Percentiles rank a stretch among this genome's conserved stretches.
phyloP scores from a whole-genome alignment of 2,888 invertebrate species.

The Isoperla grammatica region DNA sequence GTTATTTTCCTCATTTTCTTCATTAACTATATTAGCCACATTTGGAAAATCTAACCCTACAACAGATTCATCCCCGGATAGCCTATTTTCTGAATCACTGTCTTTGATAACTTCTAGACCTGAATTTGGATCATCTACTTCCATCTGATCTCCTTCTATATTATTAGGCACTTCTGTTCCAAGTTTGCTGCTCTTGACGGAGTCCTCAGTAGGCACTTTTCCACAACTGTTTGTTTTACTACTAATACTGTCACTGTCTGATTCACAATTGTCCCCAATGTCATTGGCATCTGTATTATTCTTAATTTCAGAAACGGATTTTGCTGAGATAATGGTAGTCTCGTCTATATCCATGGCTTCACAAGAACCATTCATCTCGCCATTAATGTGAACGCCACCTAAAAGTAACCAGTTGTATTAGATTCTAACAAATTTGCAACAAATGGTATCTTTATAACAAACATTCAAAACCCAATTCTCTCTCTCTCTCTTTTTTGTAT shows the following conservation, averaged over 20 bases:
- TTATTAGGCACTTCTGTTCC: constrained; percentile 29
- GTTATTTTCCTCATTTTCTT: neutral
- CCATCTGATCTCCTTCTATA: constrained; percentile 19
- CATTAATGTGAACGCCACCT: constrained; percentile 44
- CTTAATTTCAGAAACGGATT: constrained; percentile 5
- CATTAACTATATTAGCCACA: neutral
- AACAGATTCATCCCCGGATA: neutral
- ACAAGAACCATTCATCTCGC: constrained; percentile 44
- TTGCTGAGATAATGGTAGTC: constrained; percentile 9
- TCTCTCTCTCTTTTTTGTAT: too few species aligned
- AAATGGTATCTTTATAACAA: neutral
- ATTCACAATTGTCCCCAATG: constrained; percentile 18
- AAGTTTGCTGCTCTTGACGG: constrained; percentile 24
- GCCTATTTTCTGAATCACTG: constrained; percentile 31
- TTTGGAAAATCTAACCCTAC: too few species aligned
- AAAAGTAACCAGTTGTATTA: constrained; percentile 32
- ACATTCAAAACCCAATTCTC: too few species aligned
- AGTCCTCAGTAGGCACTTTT: constrained; percentile 29
- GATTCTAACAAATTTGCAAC: too few species aligned
- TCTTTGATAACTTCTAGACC: constrained; percentile 3
- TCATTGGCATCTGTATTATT: constrained; percentile 13
- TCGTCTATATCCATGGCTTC: constrained; percentile 30
- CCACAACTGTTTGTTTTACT: constrained; percentile 21
- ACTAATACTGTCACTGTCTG: constrained; percentile 23
- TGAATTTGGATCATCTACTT: constrained; percentile 20